Percentiles rank a stretch among this genome's conserved stretches.
phyloP scores from a whole-genome alignment of 35 echinoderm and acorn worm genomes.

The Hemicentrotus pulcherrimus region DNA sequence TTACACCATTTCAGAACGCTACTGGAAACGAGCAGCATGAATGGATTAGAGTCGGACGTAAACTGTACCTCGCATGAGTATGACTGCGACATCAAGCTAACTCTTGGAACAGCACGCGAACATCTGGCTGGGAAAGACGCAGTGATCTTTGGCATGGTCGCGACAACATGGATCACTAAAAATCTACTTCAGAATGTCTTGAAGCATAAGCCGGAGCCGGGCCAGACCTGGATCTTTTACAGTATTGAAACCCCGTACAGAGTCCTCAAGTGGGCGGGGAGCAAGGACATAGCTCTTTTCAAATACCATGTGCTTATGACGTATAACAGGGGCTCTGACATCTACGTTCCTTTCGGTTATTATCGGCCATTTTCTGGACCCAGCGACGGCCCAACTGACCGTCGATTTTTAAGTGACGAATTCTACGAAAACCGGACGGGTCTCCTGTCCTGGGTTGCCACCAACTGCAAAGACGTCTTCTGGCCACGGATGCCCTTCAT shows the following conservation, averaged over 20 bases:
- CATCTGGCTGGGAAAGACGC: slow-evolving; percentile 68
- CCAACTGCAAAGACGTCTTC: slow-evolving; percentile 84
- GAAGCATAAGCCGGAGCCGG: slow-evolving; percentile 15
- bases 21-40: background rate
- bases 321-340: slow-evolving; percentile 57
- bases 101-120: background rate
- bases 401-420: background rate
- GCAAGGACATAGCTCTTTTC: slow-evolving; percentile 55
- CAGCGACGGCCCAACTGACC: background rate
- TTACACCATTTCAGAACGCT: background rate
- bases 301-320: slow-evolving; percentile 72
- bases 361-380: slow-evolving; percentile 33
- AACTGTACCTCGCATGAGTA: background rate
- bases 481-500: slow-evolving; percentile 86
- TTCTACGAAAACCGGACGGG: slow-evolving; percentile 43
- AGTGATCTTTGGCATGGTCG: slow-evolving; percentile 70
- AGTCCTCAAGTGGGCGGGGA: slow-evolving; percentile 70
- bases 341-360: slow-evolving; percentile 68
- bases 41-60: background rate
- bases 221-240: slow-evolving; percentile 78
- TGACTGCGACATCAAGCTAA: slow-evolving; percentile 7
- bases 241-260: slow-evolving; percentile 73
- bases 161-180: slow-evolving; percentile 1
- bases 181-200: slow-evolving; percentile 24
- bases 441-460: slow-evolving; percentile 80